Percentiles rank a stretch among this genome's conserved stretches.
phyloP scores from a whole-genome alignment of 2,888 invertebrate genomes.

The Leucophora obtusa region DNA sequence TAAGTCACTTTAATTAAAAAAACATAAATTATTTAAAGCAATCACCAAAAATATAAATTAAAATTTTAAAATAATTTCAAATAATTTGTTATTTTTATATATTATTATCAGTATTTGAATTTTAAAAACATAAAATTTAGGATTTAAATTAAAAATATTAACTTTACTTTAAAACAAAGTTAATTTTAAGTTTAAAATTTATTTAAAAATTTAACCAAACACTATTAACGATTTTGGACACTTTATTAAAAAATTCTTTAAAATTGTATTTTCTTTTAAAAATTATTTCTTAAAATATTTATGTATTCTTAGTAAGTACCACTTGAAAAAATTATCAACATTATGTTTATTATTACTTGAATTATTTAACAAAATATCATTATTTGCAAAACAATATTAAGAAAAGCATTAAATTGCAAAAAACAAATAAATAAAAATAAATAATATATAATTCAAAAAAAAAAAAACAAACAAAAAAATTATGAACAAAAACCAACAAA shows the following conservation, averaged over 20 bases:
- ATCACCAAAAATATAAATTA: conserved; percentile 38
- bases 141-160: conserved; percentile 10
- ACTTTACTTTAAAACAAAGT: neutral
- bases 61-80: neutral
- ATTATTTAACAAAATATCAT: conserved; percentile 1
- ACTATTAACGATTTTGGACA: neutral
- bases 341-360: neutral
- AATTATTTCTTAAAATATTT: neutral
- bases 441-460: conserved; percentile 40
- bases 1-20: conserved; percentile 37
- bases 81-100: neutral
- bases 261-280: neutral
- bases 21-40: conserved; percentile 52
- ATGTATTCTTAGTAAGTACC: neutral
- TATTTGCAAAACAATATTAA: conserved; percentile 23
- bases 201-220: neutral
- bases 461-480: conserved; percentile 18
- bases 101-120: neutral
- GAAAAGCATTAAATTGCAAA: conserved; percentile 37
- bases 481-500: conserved; percentile 40
- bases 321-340: neutral
- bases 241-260: neutral
- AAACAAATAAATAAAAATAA: conserved; percentile 36
- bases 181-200: neutral
- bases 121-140: conserved; percentile 6